A percentile compares a stretch with the other conserved stretches of the same genome.
phyloP scores from a whole-genome alignment of 2,113 vertebrate genomes.

The Cranoglanis bouderius region DNA sequence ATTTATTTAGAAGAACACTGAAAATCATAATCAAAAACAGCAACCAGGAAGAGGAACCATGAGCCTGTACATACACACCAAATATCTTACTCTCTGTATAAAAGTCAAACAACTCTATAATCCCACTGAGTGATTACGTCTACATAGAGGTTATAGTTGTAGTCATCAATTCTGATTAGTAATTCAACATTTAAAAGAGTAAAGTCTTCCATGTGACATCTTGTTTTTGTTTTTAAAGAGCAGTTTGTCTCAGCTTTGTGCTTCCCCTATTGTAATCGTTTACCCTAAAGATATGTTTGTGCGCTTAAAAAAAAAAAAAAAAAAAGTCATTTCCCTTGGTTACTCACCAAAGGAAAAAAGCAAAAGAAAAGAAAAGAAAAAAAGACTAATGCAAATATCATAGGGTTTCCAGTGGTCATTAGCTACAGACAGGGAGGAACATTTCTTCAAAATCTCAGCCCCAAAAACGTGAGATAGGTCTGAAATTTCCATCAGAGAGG shows the following conservation, averaged over 20 bases:
- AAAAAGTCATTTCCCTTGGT: slow-evolving; percentile 46
- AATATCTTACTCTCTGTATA: neutral
- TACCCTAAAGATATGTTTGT: slow-evolving; percentile 31
- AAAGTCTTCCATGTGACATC: neutral
- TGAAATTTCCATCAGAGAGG: slow-evolving; percentile 68
- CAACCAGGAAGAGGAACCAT: neutral
- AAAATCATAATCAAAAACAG: neutral
- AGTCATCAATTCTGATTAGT: slow-evolving; percentile 2
- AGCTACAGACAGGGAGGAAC: slow-evolving; percentile 47
- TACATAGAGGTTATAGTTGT: too few species aligned
- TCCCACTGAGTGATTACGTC: neutral
- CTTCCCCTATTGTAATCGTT: slow-evolving; percentile 28
- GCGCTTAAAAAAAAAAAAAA: slow-evolving; percentile 24
- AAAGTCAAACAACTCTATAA: neutral
- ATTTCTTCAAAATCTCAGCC: slow-evolving; percentile 66
- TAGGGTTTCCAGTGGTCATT: slow-evolving; percentile 69
- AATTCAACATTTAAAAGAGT: neutral
- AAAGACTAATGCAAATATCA: slow-evolving; percentile 52
- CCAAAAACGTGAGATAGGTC: slow-evolving; percentile 60
- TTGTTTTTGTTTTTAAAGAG: slow-evolving; percentile 47
- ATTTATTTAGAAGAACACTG: neutral
- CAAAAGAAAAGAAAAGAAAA: slow-evolving; percentile 52
- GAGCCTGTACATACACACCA: neutral
- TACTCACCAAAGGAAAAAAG: slow-evolving; percentile 56
- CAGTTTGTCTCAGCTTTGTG: slow-evolving; percentile 6